Conservation (phyloP, 2,797 vertebrate species). For the Uromys caudimaculatus region DNA sequence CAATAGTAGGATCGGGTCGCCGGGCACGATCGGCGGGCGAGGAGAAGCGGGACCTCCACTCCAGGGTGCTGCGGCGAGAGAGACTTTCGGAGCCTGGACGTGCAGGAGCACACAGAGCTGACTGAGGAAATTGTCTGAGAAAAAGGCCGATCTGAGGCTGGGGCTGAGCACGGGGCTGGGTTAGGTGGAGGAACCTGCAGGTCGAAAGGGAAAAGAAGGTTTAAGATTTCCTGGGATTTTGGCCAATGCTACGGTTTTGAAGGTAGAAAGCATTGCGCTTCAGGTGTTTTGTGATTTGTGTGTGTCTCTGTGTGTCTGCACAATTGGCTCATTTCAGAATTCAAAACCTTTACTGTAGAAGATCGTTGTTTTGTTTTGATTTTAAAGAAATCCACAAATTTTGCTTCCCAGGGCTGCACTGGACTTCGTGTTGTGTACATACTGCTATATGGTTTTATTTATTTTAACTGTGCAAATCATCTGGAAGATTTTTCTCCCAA, state of each 20-base stretch:
- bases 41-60: slow-evolving; percentile 39
- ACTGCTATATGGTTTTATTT: slow-evolving; percentile 76
- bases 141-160: slow-evolving; percentile 69
- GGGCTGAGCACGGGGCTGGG: slow-evolving; percentile 47
- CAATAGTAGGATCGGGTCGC: background rate
- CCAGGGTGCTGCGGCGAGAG: slow-evolving; percentile 73
- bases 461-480: slow-evolving; percentile 75
- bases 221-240: slow-evolving; percentile 28
- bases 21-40: background rate
- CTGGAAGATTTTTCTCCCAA: slow-evolving; percentile 66
- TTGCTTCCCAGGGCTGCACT: slow-evolving; percentile 63
- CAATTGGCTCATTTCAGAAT: slow-evolving; percentile 50
- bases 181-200: slow-evolving; percentile 61
- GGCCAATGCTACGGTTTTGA: slow-evolving; percentile 55
- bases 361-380: slow-evolving; percentile 7
- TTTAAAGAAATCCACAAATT: slow-evolving; percentile 53
- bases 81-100: slow-evolving; percentile 68
- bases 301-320: background rate
- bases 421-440: slow-evolving; percentile 71
- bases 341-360: slow-evolving; percentile 57
- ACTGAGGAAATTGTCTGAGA: slow-evolving; percentile 61
- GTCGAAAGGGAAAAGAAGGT: slow-evolving; percentile 41
- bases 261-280: slow-evolving; percentile 70
- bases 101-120: slow-evolving; percentile 57
- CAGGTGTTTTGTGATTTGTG: slow-evolving; percentile 47